Conservation (phyloP, 2,113 vertebrate species). For the Alectura lathami region DNA sequence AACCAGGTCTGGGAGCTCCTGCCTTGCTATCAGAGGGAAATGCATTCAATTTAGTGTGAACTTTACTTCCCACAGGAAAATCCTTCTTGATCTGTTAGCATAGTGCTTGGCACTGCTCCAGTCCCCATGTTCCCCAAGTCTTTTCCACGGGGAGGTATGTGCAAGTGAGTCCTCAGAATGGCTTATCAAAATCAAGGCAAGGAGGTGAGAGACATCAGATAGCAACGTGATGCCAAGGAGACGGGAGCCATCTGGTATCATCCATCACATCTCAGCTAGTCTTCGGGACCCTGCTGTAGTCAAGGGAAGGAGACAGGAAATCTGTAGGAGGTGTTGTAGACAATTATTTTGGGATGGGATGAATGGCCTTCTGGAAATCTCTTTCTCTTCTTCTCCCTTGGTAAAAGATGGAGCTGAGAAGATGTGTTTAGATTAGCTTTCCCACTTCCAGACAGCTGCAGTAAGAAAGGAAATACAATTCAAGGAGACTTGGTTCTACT, state of each 20-base stretch:
- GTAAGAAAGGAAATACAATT: background rate
- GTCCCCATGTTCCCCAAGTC: background rate
- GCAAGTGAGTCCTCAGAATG: background rate
- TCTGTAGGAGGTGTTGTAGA: constrained; percentile 42
- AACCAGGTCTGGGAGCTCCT: background rate
- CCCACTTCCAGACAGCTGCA: background rate
- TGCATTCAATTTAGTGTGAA: background rate
- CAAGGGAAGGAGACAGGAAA: constrained; percentile 24
- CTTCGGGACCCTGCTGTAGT: constrained; percentile 9
- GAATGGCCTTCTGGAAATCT: constrained; percentile 9
- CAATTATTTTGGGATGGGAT: constrained; percentile 2
- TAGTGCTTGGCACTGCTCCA: background rate
- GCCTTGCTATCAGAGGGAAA: background rate
- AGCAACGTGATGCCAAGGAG: background rate
- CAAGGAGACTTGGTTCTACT: background rate
- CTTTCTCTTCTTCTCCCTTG: background rate
- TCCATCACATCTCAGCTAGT: constrained; percentile 9
- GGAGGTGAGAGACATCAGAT: constrained; percentile 20
- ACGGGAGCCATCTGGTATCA: constrained; percentile 46
- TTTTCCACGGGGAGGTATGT: background rate
- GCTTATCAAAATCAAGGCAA: background rate
- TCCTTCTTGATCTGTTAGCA: background rate
- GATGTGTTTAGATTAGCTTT: background rate
- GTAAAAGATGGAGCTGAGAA: background rate
- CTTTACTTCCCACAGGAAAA: background rate